Base-by-base conservation (phyloP, 1,140 invertebrate genomes). In the Brachystomella parvula region DNA sequence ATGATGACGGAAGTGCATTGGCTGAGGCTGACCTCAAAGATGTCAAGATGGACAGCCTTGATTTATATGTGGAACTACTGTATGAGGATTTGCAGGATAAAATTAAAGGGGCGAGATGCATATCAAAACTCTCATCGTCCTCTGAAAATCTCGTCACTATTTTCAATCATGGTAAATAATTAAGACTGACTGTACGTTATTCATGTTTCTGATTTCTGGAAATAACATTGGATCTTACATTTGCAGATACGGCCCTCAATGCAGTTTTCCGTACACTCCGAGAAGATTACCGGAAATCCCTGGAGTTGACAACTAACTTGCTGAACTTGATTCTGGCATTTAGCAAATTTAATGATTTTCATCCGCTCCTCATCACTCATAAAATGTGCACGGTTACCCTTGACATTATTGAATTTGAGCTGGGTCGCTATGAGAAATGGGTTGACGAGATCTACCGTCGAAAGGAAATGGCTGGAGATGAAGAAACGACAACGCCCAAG, bases 311-410 rank as follows among this genome's bases (percentile, higher is more conserved):
- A 63, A 96, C 91, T 72, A 96, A 97, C 78, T 94, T 99, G 75
- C 88, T 97, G 67, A 94, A 94, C 76, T 91, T 93, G 70, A 99
- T 98, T 80, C 94, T 96, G 76, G 96, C 92, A 77, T 96, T 99
- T 78, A 97, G 95, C 15, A 90, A 89, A n/a, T 98, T 96, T 76
- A 87, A 88, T 71, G 87, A 93, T 75, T 98, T 99, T 80, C 96
- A 99, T 78, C 85, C 87, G 39, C 86, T 97, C 15, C 89, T 99
- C 58, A 82, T 89, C 15, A 89, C 92, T 74, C 92, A 92, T 74
- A 94, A 73, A 60, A 67, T 71, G 0, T 69, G 94, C 9, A 96
- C 94, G 0, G 80, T 97, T 26, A 94, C 91, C 76, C 94, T 99
- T 87, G 92, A 95, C 79, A 89, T 98, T 56, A 86, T 98, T 63